phyloP scores from a whole-genome alignment of 2,113 vertebrate genomes.

The Podocnemis expansa region DNA sequence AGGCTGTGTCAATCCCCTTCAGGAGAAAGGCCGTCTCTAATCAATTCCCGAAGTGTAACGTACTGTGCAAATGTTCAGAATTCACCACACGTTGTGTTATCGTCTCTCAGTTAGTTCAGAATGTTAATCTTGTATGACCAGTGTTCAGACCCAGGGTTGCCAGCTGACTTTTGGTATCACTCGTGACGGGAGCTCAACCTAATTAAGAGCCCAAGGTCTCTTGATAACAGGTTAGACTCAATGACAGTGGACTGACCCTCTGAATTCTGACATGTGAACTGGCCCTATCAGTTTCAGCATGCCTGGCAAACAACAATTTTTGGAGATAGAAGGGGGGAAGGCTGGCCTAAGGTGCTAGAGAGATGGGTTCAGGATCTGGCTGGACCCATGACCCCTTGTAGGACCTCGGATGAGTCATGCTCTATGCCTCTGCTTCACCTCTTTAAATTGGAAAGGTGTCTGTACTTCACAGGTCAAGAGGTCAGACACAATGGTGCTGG shows the following conservation, averaged over 20 bases:
- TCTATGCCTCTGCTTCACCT: neutral
- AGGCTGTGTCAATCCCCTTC: neutral
- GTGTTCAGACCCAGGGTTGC: rapidly evolving
- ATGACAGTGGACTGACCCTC: neutral
- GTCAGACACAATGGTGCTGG: neutral
- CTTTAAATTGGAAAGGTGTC: neutral
- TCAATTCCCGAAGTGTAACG: neutral
- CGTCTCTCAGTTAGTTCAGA: neutral
- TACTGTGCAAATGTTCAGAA: rapidly evolving
- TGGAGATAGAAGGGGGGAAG: neutral
- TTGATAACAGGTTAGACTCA: neutral
- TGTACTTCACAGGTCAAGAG: neutral
- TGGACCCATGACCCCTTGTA: neutral
- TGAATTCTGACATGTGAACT: neutral
- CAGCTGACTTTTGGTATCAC: neutral
- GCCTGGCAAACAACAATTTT: neutral
- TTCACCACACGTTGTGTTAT: rapidly evolving
- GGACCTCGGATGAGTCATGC: neutral
- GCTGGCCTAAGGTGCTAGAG: neutral
- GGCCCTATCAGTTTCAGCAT: too few relatives aligned
- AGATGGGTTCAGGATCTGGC: neutral
- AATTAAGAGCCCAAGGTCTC: neutral
- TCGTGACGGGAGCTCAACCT: neutral
- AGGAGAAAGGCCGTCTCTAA: neutral
- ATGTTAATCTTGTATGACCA: rapidly evolving